Evolutionary conservation across 1,140 invertebrate species (phyloP).

Genomic region (Littorina saxatilis): DNA sequence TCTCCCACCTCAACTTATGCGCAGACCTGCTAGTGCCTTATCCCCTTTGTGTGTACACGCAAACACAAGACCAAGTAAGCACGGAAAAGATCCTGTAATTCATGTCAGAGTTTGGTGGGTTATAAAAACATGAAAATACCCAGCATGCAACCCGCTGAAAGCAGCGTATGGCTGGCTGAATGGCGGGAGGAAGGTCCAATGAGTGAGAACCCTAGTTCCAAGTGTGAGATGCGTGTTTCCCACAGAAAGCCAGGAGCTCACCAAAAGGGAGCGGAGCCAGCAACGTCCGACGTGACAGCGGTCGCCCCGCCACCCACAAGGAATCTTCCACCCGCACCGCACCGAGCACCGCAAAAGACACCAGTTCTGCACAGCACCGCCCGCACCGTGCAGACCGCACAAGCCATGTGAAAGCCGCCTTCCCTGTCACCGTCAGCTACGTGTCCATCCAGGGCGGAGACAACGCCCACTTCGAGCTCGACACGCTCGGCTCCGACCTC

Average conservation of each 20-base stretch:
- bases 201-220: no score
- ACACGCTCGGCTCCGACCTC: constrained; percentile 22
- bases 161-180: no score
- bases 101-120: no score
- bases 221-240: no score
- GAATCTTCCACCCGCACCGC: constrained; percentile 12
- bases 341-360: not conserved
- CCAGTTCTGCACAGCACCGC: constrained; percentile 18
- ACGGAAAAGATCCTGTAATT: no score
- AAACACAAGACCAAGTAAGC: no score
- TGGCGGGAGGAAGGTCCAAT: no score
- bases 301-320: constrained; percentile 23
- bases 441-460: constrained; percentile 55
- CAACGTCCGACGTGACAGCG: constrained; percentile 14
- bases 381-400: constrained; percentile 4
- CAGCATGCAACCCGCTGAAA: no score
- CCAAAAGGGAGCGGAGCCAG: not conserved
- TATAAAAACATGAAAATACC: no score
- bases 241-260: constrained; percentile 43
- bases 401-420: constrained; percentile 42
- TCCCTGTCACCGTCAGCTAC: constrained; percentile 55
- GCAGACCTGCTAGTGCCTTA: no score
- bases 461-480: constrained; percentile 24
- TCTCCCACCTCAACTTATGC: no score
- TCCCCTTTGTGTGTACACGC: no score